Conservation (phyloP, 92 coral and sea anemone species). For the Paragorgia papillata region DNA sequence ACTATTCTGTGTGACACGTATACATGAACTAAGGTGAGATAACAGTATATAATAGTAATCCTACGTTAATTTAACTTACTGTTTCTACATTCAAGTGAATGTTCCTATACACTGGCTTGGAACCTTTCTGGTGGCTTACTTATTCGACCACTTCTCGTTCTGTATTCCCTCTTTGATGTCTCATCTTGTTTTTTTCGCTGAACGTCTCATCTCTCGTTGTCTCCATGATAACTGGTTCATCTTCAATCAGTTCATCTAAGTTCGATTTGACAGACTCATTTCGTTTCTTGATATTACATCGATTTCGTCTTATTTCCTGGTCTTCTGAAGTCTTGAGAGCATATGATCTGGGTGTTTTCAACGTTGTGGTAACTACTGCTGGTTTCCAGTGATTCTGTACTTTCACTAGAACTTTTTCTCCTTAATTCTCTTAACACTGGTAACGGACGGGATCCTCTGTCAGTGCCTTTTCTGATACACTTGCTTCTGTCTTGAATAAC, state of each 20-base stretch:
- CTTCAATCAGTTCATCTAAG: neutral
- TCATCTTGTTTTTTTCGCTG: too few relatives aligned
- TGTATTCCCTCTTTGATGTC: too few relatives aligned
- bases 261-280: neutral
- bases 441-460: slow-evolving; percentile 34
- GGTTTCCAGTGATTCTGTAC: slow-evolving; percentile 46
- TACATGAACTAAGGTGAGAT: too few relatives aligned
- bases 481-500: slow-evolving; percentile 37
- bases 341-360: slow-evolving; percentile 52
- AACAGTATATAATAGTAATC: too few relatives aligned
- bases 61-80: too few relatives aligned
- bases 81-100: too few relatives aligned
- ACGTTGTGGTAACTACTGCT: slow-evolving; percentile 40
- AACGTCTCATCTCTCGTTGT: too few relatives aligned
- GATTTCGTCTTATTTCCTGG: slow-evolving; percentile 44
- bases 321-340: slow-evolving; percentile 43
- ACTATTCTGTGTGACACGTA: too few relatives aligned
- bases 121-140: slow-evolving; percentile 41
- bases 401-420: slow-evolving; percentile 50
- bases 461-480: slow-evolving; percentile 31
- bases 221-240: too few relatives aligned
- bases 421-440: slow-evolving; percentile 40
- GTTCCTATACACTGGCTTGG: too few relatives aligned
- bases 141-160: slow-evolving; percentile 33
- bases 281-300: too few relatives aligned